Base-by-base conservation (phyloP, 2,888 invertebrate genomes). In the Nysson spinosus region DNA sequence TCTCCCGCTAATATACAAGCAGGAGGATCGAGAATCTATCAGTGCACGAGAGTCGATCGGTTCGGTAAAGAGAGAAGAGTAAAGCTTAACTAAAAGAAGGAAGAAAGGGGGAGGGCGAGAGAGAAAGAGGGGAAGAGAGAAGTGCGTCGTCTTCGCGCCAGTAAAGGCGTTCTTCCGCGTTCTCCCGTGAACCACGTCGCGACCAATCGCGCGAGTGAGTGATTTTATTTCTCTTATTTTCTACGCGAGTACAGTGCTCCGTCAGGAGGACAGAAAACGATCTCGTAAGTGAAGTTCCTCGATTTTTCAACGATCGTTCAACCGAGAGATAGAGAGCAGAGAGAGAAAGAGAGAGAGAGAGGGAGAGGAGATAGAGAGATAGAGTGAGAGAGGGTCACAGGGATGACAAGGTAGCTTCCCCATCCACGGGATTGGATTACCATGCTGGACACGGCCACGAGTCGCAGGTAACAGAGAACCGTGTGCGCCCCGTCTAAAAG, bases 361-460 rank as follows among this genome's bases (percentile, higher is more conserved):
- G n/a, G n/a, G n/a, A n/a, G n/a, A n/a, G n/a, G n/a, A n/a, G n/a
- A n/a, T n/a, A n/a, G n/a, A n/a, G n/a, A n/a, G n/a, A n/a, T n/a
- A n/a, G n/a, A n/a, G n/a, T n/a, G 39, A 40, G 14, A 14, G 16
- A 28, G 11, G n/a, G n/a, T n/a, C 57, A 46, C 68, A 61, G 73
- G 71, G 69, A 73, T 75, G 75, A 65, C 62, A 63, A 75, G 71
- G 58, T 75, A 75, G 61, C 58, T 46, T n/a, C 57, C 54, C 67
- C 62, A 62, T 60, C 55, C 67, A 43, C 47, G 40, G 57, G 58
- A 55, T 63, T 63, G 47, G 82, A 83, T 83, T 85, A 84, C 83
- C 83, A 85, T 85, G 85, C 84, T 83, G 80, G 78, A 82, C 80
- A 79, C 82, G 78, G 80, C 79, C 79, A 80, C 84, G 79, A 79